Evolutionary conservation across 2,113 vertebrate genomes (phyloP).

Genomic region (Egretta garzetta): DNA sequence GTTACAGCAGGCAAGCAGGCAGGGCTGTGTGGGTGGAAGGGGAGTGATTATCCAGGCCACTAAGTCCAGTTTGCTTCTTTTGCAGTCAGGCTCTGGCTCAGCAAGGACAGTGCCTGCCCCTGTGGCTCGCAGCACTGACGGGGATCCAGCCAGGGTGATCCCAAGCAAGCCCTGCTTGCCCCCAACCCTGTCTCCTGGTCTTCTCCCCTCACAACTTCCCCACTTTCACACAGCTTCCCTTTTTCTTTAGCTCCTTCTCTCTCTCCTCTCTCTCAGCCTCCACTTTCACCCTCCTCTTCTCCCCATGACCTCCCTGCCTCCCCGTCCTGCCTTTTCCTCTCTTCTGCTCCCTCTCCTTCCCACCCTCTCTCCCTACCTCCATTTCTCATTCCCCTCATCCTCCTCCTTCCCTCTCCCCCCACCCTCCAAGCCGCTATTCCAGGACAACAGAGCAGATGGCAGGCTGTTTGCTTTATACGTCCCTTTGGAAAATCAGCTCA

Average conservation of each 20-base stretch:
- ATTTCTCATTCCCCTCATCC: background rate
- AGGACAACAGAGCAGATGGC: conserved; percentile 80
- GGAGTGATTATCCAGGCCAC: background rate
- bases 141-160: background rate
- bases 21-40: conserved; percentile 3
- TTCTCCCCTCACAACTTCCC: background rate
- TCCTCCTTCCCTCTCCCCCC: conserved; percentile 36
- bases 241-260: background rate
- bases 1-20: background rate
- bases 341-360: background rate
- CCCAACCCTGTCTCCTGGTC: background rate
- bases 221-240: background rate
- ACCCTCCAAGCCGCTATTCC: conserved; percentile 59
- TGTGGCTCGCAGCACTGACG: background rate
- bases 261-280: background rate
- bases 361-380: background rate
- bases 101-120: background rate
- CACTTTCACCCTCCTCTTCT: background rate
- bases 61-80: background rate
- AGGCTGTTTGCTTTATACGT: conserved; percentile 59
- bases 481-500: conserved; percentile 71
- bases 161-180: background rate
- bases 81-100: background rate
- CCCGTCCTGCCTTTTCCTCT: background rate
- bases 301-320: background rate